Base-by-base conservation (phyloP, 2,888 invertebrate genomes). In the Cantharis rustica region DNA sequence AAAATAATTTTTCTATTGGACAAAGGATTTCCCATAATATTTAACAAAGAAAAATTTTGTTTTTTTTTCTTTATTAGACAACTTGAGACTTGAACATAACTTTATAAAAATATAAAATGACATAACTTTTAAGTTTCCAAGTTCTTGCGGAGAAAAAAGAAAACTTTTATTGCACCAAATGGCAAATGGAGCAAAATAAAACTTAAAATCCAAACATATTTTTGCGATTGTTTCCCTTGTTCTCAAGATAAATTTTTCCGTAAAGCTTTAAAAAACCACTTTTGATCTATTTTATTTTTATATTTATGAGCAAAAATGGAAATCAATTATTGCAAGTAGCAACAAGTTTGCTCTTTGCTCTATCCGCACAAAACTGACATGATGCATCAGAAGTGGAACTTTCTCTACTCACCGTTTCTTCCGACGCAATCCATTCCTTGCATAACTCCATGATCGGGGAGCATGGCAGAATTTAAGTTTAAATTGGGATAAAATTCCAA, bases 401-500 rank as follows among this genome's bases (percentile, higher is more conserved):
- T 13, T 47, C 47, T 47, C 9, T 7, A 70, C 23, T 90, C 87
- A 93, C 93, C 93, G 90, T 93, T 90, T 85, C 93, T 89, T 82
- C 91, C 92, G 82, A 92, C 90, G 87, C 93, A 93, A 83, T 91
- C 90, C 81, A 91, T 89, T 79, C 90, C 90, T 73, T 90, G 90
- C 86, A 91, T 89, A 15, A 84, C 82, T 74, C 88, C 88, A 76
- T 86, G 85, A 68, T 92, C 92, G 82, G 90, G 91, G 86, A 92
- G 88, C 89, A 92, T 90, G 79, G 91, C 87, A 26, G 88, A 84
- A 79, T 88, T 87, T 70, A 88, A 85, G 82, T 90, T 91, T 81
- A 92, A 89, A 85, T 91, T 92, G 75, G 93, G 91, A 86, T 93
- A 93, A 88, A 93, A 93, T 87, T 93, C 93, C 89, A 93, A 90